phyloP scores from a whole-genome alignment of 2,113 vertebrate genomes.

The Neopipo cinnamomea region DNA sequence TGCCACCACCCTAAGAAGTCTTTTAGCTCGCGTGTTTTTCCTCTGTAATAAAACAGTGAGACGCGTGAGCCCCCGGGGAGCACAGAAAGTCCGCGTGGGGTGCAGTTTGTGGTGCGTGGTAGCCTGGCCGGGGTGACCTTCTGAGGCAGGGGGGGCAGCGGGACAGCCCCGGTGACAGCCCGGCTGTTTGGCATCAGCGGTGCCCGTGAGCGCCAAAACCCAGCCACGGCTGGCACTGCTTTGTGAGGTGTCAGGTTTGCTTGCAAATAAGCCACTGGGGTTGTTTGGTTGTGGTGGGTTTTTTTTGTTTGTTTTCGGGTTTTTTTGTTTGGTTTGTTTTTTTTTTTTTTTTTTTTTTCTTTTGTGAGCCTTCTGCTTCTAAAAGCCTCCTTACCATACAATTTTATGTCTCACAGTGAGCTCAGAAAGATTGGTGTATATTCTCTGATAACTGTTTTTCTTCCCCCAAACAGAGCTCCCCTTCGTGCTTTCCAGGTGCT shows the following conservation, averaged over 20 bases:
- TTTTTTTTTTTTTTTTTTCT: accelerated
- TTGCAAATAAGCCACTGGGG: not conserved
- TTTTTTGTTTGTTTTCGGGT: no score
- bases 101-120: not conserved
- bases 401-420: not conserved
- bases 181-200: not conserved
- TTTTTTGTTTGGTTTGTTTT: no score
- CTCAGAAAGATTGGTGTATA: not conserved
- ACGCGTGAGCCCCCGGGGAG: not conserved
- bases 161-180: not conserved
- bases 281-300: no score
- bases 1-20: not conserved
- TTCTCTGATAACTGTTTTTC: not conserved
- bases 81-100: not conserved
- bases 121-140: not conserved
- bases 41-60: accelerated
- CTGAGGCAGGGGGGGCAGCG: not conserved
- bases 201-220: not conserved
- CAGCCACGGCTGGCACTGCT: not conserved
- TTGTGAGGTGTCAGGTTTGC: not conserved
- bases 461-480: not conserved
- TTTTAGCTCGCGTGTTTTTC: not conserved
- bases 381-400: not conserved
- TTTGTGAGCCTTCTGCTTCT: not conserved
- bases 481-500: constrained; percentile 51